These are phyloP conservation scores for Halichoeres trimaculatus DNA, from an alignment of 2,113 vertebrate species.

Conservation along the genomic window DNA sequence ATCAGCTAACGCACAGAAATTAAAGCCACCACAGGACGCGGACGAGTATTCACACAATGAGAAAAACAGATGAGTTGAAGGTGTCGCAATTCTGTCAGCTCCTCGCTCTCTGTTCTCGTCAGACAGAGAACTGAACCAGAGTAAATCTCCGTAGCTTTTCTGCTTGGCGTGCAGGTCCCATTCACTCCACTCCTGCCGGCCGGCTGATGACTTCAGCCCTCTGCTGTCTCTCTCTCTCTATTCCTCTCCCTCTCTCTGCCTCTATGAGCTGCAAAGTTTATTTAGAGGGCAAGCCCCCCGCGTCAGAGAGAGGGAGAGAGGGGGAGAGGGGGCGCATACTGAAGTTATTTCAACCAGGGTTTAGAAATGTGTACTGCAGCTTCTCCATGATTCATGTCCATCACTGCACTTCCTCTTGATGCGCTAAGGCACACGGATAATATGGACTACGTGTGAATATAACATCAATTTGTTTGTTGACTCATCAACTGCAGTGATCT, in stretches of 20 bases:
- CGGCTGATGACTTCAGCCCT: constrained; percentile 84
- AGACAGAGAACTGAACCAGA: constrained; percentile 47
- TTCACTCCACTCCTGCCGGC: constrained; percentile 75
- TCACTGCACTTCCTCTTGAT: neutral
- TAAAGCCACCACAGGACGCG: constrained; percentile 13
- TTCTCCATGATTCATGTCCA: constrained; percentile 28
- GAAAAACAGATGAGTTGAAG: constrained; percentile 3
- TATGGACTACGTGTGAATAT: neutral
- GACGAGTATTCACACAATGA: neutral
- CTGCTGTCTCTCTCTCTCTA: constrained; percentile 56
- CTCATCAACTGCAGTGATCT: neutral
- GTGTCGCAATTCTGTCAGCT: constrained; percentile 18
- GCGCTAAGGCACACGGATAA: neutral
- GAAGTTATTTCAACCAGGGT: constrained; percentile 47
- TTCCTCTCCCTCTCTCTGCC: neutral
- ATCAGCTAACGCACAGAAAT: constrained; percentile 52
- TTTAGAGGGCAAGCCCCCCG: constrained; percentile 84
- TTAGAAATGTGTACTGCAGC: constrained; percentile 30
- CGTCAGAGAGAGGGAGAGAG: constrained; percentile 66
- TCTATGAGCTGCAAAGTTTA: constrained; percentile 82
- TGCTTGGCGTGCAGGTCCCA: constrained; percentile 73
- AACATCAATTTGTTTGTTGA: neutral
- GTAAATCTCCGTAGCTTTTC: constrained; percentile 66
- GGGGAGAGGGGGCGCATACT: constrained; percentile 27
- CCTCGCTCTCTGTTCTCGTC: constrained; percentile 41